These are phyloP conservation scores for Acropternis orthonyx DNA, from an alignment of 2,797 vertebrate species.

Conservation along the genomic window DNA sequence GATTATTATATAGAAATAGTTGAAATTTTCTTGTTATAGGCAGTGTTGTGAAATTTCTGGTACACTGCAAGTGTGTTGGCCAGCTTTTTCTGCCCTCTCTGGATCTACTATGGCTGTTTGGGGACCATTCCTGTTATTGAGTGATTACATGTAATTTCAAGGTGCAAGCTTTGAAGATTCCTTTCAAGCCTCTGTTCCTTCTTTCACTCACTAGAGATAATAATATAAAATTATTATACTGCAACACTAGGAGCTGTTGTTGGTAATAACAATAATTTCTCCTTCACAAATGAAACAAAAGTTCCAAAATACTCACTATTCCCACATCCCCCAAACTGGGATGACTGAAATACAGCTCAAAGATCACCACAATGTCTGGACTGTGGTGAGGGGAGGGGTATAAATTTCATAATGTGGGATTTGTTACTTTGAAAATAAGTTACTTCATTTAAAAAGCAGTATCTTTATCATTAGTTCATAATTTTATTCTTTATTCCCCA, in stretches of 20 bases:
- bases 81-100: not conserved
- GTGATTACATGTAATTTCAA: not conserved
- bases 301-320: not conserved
- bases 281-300: not conserved
- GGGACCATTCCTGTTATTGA: not conserved
- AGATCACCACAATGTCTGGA: not conserved
- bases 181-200: not conserved
- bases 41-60: not conserved
- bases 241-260: not conserved
- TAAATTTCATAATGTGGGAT: not conserved
- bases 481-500: not conserved
- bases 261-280: not conserved
- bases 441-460: not conserved
- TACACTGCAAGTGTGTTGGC: not conserved
- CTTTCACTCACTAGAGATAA: not conserved
- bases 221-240: not conserved
- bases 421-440: not conserved
- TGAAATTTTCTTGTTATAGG: not conserved
- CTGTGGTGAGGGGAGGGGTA: not conserved
- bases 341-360: not conserved
- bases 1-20: not conserved
- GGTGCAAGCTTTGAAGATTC: not conserved
- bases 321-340: not conserved
- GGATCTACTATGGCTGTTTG: not conserved
- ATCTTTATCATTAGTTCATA: not conserved